These are phyloP conservation scores for Gibbula magus DNA, from an alignment of 2,888 invertebrate species.

Conservation along the genomic window DNA sequence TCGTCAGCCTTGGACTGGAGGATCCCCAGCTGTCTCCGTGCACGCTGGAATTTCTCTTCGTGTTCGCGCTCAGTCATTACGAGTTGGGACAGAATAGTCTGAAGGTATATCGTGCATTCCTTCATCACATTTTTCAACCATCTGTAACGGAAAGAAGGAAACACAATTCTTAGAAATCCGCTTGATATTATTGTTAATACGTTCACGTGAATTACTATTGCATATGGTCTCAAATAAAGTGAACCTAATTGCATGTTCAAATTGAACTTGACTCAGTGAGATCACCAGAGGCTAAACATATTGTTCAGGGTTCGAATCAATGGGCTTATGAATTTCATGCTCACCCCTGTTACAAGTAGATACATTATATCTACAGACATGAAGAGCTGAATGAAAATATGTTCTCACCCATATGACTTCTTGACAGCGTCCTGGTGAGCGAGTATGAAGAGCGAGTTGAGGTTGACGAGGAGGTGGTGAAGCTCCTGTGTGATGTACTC, in stretches of 20 bases:
- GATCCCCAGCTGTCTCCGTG: conserved; percentile 40
- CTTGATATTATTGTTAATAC: no score
- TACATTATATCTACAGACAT: neutral
- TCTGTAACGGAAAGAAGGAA: conserved; percentile 39
- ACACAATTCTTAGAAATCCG: no score
- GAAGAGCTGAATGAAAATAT: neutral
- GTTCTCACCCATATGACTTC: conserved; percentile 61
- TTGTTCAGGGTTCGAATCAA: neutral
- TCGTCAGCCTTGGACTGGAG: conserved; percentile 40
- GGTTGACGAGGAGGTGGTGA: conserved; percentile 48
- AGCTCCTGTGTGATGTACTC: conserved; percentile 62
- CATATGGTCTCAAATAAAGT: no score
- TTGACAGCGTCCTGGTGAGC: conserved; percentile 54
- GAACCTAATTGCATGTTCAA: no score
- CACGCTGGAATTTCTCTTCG: conserved; percentile 41
- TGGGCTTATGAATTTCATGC: neutral
- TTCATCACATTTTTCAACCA: conserved; percentile 62
- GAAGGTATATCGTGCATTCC: conserved; percentile 49
- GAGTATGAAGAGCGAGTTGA: conserved; percentile 52
- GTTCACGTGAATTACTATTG: no score
- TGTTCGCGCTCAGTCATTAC: conserved; percentile 52
- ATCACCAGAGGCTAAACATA: no score
- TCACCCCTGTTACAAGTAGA: neutral
- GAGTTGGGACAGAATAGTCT: conserved; percentile 51
- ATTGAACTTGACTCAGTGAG: no score